Conservation (phyloP, 2,113 vertebrate species). For the Pan paniscus region DNA sequence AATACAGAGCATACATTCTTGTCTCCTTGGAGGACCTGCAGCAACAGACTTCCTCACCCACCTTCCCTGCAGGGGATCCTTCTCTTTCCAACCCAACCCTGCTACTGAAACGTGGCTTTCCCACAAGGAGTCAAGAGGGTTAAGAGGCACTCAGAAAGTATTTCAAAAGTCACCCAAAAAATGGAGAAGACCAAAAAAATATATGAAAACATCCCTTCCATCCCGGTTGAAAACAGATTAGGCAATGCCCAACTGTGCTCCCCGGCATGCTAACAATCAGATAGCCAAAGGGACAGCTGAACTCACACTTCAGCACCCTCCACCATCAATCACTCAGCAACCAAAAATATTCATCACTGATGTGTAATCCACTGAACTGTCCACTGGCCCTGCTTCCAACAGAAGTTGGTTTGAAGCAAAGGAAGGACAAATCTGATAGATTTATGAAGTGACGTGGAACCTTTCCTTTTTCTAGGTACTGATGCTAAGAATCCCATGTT, state of each 20-base stretch:
- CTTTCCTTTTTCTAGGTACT: background rate
- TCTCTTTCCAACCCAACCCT: too few relatives aligned
- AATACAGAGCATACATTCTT: accelerated
- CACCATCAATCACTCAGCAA: accelerated
- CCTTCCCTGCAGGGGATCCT: accelerated
- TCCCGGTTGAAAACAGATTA: background rate
- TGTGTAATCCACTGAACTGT: too few relatives aligned
- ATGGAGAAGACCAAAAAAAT: background rate
- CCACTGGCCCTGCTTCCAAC: background rate
- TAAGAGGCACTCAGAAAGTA: background rate
- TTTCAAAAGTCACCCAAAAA: background rate
- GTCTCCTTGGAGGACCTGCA: background rate
- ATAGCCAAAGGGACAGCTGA: background rate
- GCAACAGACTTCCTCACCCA: too few relatives aligned
- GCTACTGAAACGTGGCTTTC: background rate
- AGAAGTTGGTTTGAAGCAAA: background rate
- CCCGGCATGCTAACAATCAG: background rate
- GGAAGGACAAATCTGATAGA: background rate
- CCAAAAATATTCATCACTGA: accelerated
- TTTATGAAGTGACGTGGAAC: accelerated
- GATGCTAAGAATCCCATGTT: background rate
- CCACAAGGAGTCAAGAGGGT: background rate
- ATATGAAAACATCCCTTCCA: background rate
- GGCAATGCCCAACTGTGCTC: background rate
- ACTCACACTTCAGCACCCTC: background rate